Evolutionary conservation across 2,113 vertebrate species (phyloP).

Genomic region (Daphoenositta chrysoptera): DNA sequence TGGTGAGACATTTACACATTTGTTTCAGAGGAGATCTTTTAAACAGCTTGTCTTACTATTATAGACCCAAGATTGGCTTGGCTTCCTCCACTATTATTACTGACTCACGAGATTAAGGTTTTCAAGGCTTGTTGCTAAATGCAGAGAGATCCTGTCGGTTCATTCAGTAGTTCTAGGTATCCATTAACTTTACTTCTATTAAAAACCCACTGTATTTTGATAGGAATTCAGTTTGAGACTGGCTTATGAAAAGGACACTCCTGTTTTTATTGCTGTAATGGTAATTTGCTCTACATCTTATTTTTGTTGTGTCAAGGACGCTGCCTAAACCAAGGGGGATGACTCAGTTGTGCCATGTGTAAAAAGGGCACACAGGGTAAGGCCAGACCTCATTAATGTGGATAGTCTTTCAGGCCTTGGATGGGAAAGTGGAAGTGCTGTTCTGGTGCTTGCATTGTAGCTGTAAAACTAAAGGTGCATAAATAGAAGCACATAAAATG

Average conservation of each 20-base stretch:
- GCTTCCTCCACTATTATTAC: constrained; percentile 25
- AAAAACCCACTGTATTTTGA: neutral
- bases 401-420: neutral
- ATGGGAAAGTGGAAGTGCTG: constrained; percentile 1
- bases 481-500: constrained; percentile 5
- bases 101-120: constrained; percentile 47
- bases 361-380: neutral
- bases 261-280: neutral
- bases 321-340: neutral
- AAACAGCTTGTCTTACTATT: constrained; percentile 20
- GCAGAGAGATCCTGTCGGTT: neutral
- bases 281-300: neutral
- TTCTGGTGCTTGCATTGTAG: constrained; percentile 11
- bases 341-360: constrained; percentile 35
- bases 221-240: neutral
- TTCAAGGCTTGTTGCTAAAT: constrained; percentile 19
- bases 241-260: neutral
- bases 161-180: neutral
- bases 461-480: constrained; percentile 15
- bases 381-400: neutral
- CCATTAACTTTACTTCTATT: neutral
- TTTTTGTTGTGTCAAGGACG: neutral
- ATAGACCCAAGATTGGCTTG: neutral
- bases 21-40: neutral
- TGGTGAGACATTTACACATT: neutral